Evolutionary conservation across 2,113 vertebrate genomes (phyloP).

Genomic region (Hypocryptadius cinnamomeus): DNA sequence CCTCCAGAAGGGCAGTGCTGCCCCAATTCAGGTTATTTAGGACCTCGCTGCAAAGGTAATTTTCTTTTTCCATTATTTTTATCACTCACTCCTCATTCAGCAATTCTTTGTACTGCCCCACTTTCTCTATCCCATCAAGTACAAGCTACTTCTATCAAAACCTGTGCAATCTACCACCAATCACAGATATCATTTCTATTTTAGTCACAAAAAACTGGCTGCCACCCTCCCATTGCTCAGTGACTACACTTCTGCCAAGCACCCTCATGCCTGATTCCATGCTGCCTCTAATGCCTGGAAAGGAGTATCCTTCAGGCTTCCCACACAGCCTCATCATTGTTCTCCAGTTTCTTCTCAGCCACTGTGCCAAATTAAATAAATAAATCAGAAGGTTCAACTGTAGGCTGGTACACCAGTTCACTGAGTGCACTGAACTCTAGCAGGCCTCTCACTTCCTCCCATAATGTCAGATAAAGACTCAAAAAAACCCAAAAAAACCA

Average conservation of each 20-base stretch:
- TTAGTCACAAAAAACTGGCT: slow-evolving; percentile 24
- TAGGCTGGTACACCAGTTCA: background rate
- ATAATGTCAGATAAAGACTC: background rate
- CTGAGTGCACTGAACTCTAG: background rate
- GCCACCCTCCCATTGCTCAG: background rate
- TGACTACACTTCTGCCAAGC: background rate
- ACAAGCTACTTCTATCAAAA: slow-evolving; percentile 1
- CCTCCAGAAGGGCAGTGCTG: background rate
- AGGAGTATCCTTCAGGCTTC: background rate
- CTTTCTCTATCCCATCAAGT: slow-evolving; percentile 14
- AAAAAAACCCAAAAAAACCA: background rate
- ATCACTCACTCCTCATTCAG: background rate
- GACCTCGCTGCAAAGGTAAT: background rate
- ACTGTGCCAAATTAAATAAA: background rate
- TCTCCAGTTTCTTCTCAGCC: background rate
- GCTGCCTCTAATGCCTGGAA: background rate
- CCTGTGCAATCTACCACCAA: slow-evolving; percentile 25
- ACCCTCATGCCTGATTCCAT: background rate
- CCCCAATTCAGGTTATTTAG: slow-evolving; percentile 7
- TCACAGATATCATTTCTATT: slow-evolving; percentile 27
- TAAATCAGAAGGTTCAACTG: background rate
- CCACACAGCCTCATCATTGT: background rate
- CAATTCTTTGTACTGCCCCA: background rate
- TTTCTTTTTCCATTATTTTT: slow-evolving; percentile 42
- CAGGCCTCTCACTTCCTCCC: background rate